Conservation (phyloP, 1,140 invertebrate genomes). For the Philopotamus ludificatus region DNA sequence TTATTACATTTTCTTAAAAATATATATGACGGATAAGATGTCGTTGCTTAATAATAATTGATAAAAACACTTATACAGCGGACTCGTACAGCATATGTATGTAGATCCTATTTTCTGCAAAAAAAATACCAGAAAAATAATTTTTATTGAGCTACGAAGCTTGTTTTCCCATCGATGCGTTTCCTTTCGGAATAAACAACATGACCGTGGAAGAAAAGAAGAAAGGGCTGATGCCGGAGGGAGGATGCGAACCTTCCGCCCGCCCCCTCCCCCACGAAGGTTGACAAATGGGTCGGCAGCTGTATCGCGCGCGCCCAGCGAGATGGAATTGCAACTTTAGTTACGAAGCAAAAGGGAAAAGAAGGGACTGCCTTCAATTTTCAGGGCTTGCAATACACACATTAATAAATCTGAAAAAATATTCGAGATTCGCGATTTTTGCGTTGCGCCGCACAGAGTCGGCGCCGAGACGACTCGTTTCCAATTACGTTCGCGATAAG, state of each 20-base stretch:
- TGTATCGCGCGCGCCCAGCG: slow-evolving; percentile 39
- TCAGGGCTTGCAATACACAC: slow-evolving; percentile 6
- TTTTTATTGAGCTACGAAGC: neutral
- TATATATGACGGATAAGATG: no score
- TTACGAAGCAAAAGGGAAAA: slow-evolving; percentile 25
- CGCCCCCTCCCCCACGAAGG: slow-evolving; percentile 20
- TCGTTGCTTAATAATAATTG: no score
- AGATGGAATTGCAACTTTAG: slow-evolving; percentile 41
- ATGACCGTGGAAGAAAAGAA: neutral
- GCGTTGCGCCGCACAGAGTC: no score
- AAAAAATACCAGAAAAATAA: neutral
- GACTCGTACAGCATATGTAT: no score
- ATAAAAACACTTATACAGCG: no score
- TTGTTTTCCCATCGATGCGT: neutral
- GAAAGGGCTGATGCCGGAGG: slow-evolving; percentile 12
- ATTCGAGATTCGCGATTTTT: no score
- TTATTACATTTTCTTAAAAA: no score
- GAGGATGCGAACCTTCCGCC: slow-evolving; percentile 2
- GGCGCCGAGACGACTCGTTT: no score
- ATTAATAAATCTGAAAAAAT: neutral
- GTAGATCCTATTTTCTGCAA: neutral
- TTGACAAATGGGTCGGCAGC: slow-evolving; percentile 41
- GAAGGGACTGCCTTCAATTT: slow-evolving; percentile 1
- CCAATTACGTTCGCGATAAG: neutral
- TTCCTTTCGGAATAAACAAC: neutral